These are phyloP conservation scores for Poeciliopsis paucimaculata DNA, from an alignment of 2,797 vertebrate genomes.

Conservation along the genomic window DNA sequence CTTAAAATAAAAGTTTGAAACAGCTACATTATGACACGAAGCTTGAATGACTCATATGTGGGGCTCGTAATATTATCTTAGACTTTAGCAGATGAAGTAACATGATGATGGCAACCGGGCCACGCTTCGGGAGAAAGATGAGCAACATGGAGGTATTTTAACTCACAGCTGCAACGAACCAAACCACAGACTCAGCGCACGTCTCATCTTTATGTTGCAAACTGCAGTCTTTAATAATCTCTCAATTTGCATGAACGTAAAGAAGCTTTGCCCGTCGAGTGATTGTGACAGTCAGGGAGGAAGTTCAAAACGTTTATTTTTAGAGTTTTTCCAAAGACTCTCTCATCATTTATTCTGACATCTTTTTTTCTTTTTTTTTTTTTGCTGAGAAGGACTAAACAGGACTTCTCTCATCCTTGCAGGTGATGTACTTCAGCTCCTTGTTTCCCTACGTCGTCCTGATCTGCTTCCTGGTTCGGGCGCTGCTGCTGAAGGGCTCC, in stretches of 20 bases:
- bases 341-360: background rate
- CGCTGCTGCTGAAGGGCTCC: constrained; percentile 92
- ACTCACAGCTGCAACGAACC: background rate
- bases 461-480: constrained; percentile 93
- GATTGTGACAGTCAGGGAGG: background rate
- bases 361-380: background rate
- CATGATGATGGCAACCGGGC: background rate
- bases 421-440: constrained; percentile 99
- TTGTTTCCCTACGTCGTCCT: constrained; percentile 95
- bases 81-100: background rate
- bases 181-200: background rate
- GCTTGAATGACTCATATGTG: background rate
- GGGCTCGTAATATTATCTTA: background rate
- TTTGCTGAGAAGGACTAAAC: background rate
- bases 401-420: constrained; percentile 40
- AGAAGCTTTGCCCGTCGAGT: background rate
- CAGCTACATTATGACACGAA: background rate
- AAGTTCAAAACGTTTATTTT: background rate
- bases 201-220: background rate
- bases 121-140: background rate
- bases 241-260: background rate
- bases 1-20: background rate
- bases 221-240: background rate
- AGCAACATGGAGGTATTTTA: background rate
- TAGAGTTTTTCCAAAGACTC: background rate